These are phyloP conservation scores for Ips nitidus DNA, from an alignment of 1,140 invertebrate genomes.

Conservation along the genomic window DNA sequence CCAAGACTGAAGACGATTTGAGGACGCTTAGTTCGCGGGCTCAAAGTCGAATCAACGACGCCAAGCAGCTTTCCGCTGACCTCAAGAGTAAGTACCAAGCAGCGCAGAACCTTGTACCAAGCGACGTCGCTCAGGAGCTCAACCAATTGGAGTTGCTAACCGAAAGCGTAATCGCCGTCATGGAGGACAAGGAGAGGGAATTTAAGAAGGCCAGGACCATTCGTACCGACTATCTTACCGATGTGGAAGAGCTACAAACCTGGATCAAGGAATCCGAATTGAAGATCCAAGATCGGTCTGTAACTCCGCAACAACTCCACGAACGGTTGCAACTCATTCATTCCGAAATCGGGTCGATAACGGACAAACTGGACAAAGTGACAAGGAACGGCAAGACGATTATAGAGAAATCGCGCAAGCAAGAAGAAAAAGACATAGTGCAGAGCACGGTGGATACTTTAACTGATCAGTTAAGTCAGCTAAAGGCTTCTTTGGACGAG, in stretches of 20 bases:
- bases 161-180: slow-evolving; percentile 72
- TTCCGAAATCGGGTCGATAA: slow-evolving; percentile 69
- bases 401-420: slow-evolving; percentile 75
- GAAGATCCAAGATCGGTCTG: slow-evolving; percentile 76
- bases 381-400: slow-evolving; percentile 77
- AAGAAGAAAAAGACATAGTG: slow-evolving; percentile 74
- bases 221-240: slow-evolving; percentile 74
- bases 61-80: slow-evolving; percentile 64
- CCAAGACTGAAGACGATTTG: slow-evolving; percentile 57
- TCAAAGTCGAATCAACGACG: slow-evolving; percentile 58
- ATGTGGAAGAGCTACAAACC: slow-evolving; percentile 76
- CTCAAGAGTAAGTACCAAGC: slow-evolving; percentile 69
- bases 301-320: slow-evolving; percentile 75
- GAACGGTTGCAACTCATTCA: slow-evolving; percentile 76
- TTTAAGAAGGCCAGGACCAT: slow-evolving; percentile 81
- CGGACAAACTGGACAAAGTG: slow-evolving; percentile 76
- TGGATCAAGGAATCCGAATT: slow-evolving; percentile 83
- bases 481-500: slow-evolving; percentile 76
- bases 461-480: slow-evolving; percentile 75
- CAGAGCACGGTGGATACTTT: slow-evolving; percentile 73
- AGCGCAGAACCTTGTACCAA: slow-evolving; percentile 66
- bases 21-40: slow-evolving; percentile 52
- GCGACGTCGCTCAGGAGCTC: slow-evolving; percentile 73
- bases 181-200: slow-evolving; percentile 86
- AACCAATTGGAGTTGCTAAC: slow-evolving; percentile 76